Conservation (phyloP, 2,113 vertebrate genomes). For the Podarcis cretensis region DNA sequence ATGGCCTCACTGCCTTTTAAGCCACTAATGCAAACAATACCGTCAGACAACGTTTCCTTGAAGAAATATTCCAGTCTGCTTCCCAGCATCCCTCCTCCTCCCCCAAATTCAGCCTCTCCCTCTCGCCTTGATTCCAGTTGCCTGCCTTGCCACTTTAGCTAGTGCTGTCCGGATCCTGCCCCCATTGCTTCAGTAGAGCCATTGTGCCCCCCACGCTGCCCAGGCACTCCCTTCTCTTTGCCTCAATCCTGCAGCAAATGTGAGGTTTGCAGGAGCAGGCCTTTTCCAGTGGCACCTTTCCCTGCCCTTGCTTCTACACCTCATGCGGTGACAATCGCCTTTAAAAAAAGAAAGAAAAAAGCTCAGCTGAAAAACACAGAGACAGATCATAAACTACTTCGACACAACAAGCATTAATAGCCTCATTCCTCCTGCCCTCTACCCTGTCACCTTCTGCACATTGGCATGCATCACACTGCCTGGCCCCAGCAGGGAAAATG, state of each 20-base stretch:
- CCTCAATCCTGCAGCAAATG: neutral
- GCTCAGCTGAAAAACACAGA: neutral
- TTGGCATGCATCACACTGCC: neutral
- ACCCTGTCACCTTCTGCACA: neutral
- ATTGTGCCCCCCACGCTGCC: neutral
- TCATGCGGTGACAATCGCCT: neutral
- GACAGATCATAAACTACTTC: accelerated
- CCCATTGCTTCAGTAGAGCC: neutral
- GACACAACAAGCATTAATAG: accelerated
- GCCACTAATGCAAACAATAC: no score
- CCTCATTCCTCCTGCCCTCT: accelerated
- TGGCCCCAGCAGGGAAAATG: neutral
- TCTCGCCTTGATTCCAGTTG: neutral
- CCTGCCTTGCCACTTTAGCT: no score
- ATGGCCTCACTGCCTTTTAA: no score
- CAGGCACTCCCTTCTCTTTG: neutral
- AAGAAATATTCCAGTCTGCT: neutral
- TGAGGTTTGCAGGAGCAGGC: accelerated
- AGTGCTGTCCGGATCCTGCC: neutral
- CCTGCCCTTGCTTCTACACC: neutral
- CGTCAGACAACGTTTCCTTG: neutral
- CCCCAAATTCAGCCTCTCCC: neutral
- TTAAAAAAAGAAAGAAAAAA: no score
- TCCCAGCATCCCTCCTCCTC: neutral
- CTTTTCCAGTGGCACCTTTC: neutral